Evolutionary conservation across 2,888 invertebrate species (phyloP), one percentile per base, ranked within the genome.

Genomic region (Caenorhabditis sulstoni): DNA sequence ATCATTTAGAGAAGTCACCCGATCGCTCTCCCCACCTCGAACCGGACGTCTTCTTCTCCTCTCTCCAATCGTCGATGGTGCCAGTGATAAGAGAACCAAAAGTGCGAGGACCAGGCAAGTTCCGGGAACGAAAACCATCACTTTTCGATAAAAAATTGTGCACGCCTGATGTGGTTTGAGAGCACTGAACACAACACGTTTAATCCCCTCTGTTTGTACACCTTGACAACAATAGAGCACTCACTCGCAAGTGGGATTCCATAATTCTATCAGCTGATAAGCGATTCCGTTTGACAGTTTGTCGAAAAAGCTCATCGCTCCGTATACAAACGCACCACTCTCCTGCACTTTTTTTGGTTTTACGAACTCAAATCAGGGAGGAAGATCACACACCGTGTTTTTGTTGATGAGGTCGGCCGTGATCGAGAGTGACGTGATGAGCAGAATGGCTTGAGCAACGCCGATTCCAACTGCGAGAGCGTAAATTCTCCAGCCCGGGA

Each of bases 241-340:
- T 85, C 62, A 88, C 88, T 85, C 82, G 85, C 88, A 89, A 59
- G 79, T 85, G 12, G 93, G 92, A 85, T 92, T 95, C 93, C 94
- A 93, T 90, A 94, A 93, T 91, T 96, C 95, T 78, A 96, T 95
- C 1, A 94, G 90, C 81, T 95, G 93, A n/a, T 96, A 95, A 18
- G 94, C 95, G 35, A 94, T 91, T 0, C 97, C 97, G 81, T 96
- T 96, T 45, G 95, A 94, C 2, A 97, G 92, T 92, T 97, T 97
- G 91, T 97, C 96, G 23, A 94, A 93, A 90, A 97, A 96, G 75
- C 96, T 96, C 91, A 97, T 96, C 44, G 95, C 94, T 35, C 96
- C 96, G 91, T 96, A 97, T 50, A 97, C 95, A 84, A 95, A 94
- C 3, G 95, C 96, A 62, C 96, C 95, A 88, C 94, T 95, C 88